phyloP scores from a whole-genome alignment of 2,797 vertebrate species.

The Harpagifer antarcticus region DNA sequence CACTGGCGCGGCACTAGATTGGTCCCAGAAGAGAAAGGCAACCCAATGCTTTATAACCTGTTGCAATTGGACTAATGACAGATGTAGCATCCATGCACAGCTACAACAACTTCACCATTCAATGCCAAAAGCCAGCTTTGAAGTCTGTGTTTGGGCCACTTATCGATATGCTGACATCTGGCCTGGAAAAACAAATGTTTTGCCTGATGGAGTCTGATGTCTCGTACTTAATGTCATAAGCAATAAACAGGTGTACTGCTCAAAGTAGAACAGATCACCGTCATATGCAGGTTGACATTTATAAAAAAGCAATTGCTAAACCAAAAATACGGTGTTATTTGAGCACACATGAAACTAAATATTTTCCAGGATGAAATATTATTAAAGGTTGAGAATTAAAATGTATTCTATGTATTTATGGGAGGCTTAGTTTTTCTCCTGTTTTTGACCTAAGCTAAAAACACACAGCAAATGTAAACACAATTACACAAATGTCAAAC shows the following conservation, averaged over 20 bases:
- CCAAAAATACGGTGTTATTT: slow-evolving; percentile 8
- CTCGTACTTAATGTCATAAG: slow-evolving; percentile 40
- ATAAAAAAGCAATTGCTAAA: slow-evolving; percentile 46
- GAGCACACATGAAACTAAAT: slow-evolving; percentile 6
- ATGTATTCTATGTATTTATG: no score
- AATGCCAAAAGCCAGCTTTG: slow-evolving; percentile 21
- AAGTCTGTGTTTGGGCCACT: slow-evolving; percentile 38
- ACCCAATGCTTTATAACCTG: slow-evolving; percentile 37
- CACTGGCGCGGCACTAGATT: slow-evolving; percentile 13
- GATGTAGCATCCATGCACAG: slow-evolving; percentile 14
- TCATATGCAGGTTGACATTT: slow-evolving; percentile 61
- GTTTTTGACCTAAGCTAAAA: not conserved
- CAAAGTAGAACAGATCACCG: slow-evolving; percentile 35
- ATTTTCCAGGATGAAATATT: not conserved
- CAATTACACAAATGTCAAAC: not conserved
- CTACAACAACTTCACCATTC: not conserved
- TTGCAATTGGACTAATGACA: slow-evolving; percentile 28
- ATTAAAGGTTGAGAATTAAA: not conserved
- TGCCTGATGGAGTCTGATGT: slow-evolving; percentile 44
- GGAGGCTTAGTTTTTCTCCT: not conserved
- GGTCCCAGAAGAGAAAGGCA: slow-evolving; percentile 13
- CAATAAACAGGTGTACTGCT: slow-evolving; percentile 42
- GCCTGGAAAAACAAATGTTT: slow-evolving; percentile 56
- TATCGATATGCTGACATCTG: slow-evolving; percentile 49
- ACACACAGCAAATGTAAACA: not conserved